Evolutionary conservation across 2,888 invertebrate genomes (phyloP).

Genomic region (Melipona bicolor): DNA sequence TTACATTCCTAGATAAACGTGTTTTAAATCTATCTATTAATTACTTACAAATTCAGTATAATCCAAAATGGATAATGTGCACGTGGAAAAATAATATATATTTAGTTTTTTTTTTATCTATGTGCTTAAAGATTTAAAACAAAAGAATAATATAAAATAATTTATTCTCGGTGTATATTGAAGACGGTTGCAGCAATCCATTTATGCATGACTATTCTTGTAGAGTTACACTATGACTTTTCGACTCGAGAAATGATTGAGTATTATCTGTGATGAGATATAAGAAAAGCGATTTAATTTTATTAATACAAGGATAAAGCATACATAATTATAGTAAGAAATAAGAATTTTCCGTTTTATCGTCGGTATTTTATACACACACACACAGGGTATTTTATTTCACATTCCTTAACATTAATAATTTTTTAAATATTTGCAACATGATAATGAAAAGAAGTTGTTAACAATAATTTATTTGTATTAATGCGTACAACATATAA

Average conservation of each 20-base stretch:
- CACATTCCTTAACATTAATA: too few species aligned
- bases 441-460: too few species aligned
- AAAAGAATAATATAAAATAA: neutral
- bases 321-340: neutral
- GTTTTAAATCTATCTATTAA: slow-evolving; percentile 7
- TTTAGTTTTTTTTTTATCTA: neutral
- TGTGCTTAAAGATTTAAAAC: neutral
- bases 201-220: slow-evolving; percentile 4
- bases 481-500: too few species aligned
- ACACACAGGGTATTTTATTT: neutral
- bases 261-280: neutral
- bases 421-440: too few species aligned
- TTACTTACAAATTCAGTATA: neutral
- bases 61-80: neutral
- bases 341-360: neutral
- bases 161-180: neutral
- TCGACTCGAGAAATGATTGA: neutral
- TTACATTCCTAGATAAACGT: neutral
- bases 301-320: neutral
- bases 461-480: too few species aligned
- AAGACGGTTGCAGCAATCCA: neutral
- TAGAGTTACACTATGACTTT: neutral
- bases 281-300: neutral
- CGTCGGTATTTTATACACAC: neutral
- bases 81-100: neutral